Evolutionary conservation across 2,888 invertebrate genomes (phyloP).

Genomic region (Papilio elwesi): DNA sequence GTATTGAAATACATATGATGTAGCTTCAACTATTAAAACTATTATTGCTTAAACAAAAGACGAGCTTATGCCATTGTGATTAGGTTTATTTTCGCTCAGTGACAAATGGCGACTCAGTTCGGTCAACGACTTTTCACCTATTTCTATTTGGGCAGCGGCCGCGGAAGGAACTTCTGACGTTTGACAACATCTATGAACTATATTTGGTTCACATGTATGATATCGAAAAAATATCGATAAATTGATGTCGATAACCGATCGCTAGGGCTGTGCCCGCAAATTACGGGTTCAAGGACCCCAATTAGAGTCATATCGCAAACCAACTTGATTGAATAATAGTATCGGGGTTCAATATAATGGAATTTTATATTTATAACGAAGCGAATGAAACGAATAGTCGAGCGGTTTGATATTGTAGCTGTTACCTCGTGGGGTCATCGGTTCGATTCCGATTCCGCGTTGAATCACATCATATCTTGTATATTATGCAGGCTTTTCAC

Average conservation of each 20-base stretch:
- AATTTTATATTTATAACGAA: background rate
- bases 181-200: slow-evolving; percentile 38
- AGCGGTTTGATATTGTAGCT: too few relatives aligned
- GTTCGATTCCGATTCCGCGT: too few relatives aligned
- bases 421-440: too few relatives aligned
- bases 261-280: background rate
- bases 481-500: too few relatives aligned
- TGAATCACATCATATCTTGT: too few relatives aligned
- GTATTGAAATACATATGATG: slow-evolving; percentile 31
- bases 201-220: slow-evolving; percentile 23
- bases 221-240: slow-evolving; percentile 34
- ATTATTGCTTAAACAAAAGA: background rate
- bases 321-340: background rate
- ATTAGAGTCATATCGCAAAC: slow-evolving; percentile 22
- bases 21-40: slow-evolving; percentile 15
- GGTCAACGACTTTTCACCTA: slow-evolving; percentile 61
- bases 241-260: slow-evolving; percentile 27
- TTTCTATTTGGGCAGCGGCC: slow-evolving; percentile 54
- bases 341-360: background rate
- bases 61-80: background rate
- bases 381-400: background rate
- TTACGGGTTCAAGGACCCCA: slow-evolving; percentile 26
- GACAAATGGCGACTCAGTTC: slow-evolving; percentile 42
- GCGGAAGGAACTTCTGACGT: slow-evolving; percentile 44
- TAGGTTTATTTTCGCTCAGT: slow-evolving; percentile 26